Base-by-base conservation (phyloP, 2,888 invertebrate genomes). In the Drosophila nigritarsus region DNA sequence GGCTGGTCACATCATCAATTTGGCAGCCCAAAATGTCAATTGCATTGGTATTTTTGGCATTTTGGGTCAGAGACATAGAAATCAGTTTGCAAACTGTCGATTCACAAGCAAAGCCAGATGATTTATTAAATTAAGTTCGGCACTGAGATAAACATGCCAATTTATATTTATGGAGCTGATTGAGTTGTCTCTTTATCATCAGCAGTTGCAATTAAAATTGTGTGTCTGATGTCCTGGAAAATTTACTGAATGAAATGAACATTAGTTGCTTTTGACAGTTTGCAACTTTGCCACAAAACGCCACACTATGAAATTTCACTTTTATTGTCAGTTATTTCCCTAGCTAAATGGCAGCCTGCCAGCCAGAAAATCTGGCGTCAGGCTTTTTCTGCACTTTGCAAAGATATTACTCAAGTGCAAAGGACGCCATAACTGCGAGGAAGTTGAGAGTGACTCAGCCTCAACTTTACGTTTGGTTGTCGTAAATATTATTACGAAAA, bases 241-340 rank as follows among this genome's bases (percentile, higher is more conserved):
- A 54, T 64, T n/a, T 61, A 61, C 54, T 51, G 53, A 75, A 76
- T 69, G 56, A 65, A 69, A 67, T 55, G 45, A 56, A 42, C 50
- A 65, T 63, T 45, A 24, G 24, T 24, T 45, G 71, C 20, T 65
- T 55, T 61, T 55, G 65, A 63, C 79, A 87, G 69, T 74, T 89
- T 79, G 69, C 70, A 70, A 83, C 82, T 89, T 90, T 73, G 61
- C 73, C 82, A 78, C 88, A 85, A 80, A 45, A 87, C 82, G 75
- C 72, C 65, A 51, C 42, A 76, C 85, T 77, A 85, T 90, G 75
- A 88, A 88, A 88, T 81, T 79, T 24, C 8, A 8, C 73, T 76
- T 3, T 13, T 8, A 81, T 83, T 62, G 75, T 62, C 69, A 62
- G 71, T 53, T 62, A 67, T 63, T 74, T 68, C 42, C 20, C 51